These are phyloP conservation scores for Drosophila neonasuta DNA, from an alignment of 2,888 invertebrate species.

Conservation along the genomic window DNA sequence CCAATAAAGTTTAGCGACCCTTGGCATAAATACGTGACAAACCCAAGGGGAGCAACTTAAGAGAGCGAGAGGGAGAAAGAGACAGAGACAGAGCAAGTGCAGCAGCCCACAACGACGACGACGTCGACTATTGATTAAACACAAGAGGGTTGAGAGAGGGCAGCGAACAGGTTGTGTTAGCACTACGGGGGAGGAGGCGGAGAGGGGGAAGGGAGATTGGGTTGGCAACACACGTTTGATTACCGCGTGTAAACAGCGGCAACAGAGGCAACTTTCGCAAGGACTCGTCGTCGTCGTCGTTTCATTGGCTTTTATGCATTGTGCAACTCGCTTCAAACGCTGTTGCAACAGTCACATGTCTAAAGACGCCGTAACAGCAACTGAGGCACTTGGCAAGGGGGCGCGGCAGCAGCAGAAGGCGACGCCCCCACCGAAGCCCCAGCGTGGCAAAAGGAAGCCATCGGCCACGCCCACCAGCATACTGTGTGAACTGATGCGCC, in stretches of 20 bases:
- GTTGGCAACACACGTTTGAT: constrained; percentile 78
- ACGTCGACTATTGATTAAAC: constrained; percentile 74
- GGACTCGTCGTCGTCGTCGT: constrained; percentile 40
- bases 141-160: constrained; percentile 19
- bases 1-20: constrained; percentile 75
- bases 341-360: constrained; percentile 21
- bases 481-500: constrained; percentile 80
- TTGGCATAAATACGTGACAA: constrained; percentile 48
- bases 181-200: not conserved
- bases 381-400: not conserved
- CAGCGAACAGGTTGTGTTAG: not conserved
- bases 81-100: not conserved
- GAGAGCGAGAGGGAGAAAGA: not conserved
- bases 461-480: constrained; percentile 71
- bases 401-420: not conserved
- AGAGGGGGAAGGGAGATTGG: constrained; percentile 18
- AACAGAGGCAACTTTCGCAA: constrained; percentile 53
- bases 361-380: not conserved
- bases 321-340: constrained; percentile 47
- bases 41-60: not conserved
- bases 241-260: constrained; percentile 79
- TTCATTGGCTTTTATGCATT: constrained; percentile 31
- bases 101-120: not conserved
- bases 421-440: constrained; percentile 48
- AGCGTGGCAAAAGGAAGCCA: constrained; percentile 28